These are phyloP conservation scores for Lycaena phlaeas DNA, from an alignment of 2,888 invertebrate genomes.

Conservation along the genomic window DNA sequence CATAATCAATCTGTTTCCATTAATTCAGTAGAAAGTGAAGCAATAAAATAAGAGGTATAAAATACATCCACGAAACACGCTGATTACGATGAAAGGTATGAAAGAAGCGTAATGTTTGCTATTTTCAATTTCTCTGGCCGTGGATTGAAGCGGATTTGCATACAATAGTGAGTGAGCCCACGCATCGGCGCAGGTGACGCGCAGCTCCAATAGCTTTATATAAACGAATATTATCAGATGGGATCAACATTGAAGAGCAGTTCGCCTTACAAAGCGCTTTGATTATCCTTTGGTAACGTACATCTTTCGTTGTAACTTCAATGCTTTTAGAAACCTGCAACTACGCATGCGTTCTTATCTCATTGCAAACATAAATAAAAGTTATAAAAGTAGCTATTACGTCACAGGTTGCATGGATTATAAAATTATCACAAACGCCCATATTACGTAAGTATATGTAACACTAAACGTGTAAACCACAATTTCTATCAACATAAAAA, in stretches of 20 bases:
- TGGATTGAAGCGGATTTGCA: constrained; percentile 33
- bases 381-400: too few species aligned
- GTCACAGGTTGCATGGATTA: too few species aligned
- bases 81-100: constrained; percentile 1
- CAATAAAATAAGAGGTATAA: too few species aligned
- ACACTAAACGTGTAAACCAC: background rate
- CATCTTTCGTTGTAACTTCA: background rate
- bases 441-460: too few species aligned
- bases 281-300: background rate
- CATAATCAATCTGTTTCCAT: too few species aligned
- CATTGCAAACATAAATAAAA: too few species aligned
- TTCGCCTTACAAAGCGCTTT: background rate
- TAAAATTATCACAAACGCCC: too few species aligned
- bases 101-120: constrained; percentile 13
- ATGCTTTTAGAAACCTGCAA: too few species aligned
- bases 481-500: background rate
- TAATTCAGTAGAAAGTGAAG: too few species aligned
- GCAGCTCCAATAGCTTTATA: constrained; percentile 22
- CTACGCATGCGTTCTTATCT: too few species aligned
- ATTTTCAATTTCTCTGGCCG: constrained; percentile 39
- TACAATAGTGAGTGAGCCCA: constrained; percentile 38
- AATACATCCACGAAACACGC: too few species aligned
- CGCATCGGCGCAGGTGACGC: constrained; percentile 51
- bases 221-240: constrained; percentile 24
- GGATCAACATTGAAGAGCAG: constrained; percentile 8